phyloP scores from a whole-genome alignment of 1,140 invertebrate species.

The Ruditapes philippinarum region DNA sequence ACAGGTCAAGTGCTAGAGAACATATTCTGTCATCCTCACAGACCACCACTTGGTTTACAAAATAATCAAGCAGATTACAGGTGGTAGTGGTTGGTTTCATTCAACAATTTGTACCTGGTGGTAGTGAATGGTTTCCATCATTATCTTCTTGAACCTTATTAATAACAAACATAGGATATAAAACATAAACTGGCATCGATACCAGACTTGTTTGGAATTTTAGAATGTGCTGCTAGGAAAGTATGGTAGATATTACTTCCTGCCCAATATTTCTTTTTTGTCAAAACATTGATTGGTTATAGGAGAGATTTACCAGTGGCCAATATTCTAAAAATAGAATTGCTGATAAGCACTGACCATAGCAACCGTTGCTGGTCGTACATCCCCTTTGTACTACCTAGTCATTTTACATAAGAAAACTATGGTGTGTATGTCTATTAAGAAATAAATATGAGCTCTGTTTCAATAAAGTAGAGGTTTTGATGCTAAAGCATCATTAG shows the following conservation, averaged over 20 bases:
- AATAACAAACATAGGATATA: conserved; percentile 49
- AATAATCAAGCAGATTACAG: background rate
- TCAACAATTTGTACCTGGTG: conserved; percentile 38
- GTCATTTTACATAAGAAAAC: no score
- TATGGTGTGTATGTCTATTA: no score
- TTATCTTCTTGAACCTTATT: background rate
- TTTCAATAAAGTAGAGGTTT: no score
- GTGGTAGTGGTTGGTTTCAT: conserved; percentile 37
- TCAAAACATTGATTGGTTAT: conserved; percentile 2
- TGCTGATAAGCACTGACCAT: no score
- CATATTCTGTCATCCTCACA: background rate
- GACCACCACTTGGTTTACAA: background rate
- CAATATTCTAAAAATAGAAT: no score
- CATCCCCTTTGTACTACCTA: no score
- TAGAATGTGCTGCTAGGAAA: background rate
- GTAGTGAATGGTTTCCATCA: conserved; percentile 41
- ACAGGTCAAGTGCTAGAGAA: background rate
- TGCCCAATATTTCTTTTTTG: background rate
- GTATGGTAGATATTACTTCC: conserved; percentile 1
- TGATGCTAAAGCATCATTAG: no score
- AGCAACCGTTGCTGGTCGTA: no score
- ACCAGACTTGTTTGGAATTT: conserved; percentile 29
- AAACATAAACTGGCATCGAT: conserved; percentile 41
- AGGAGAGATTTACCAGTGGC: no score
- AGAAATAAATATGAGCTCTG: no score